Evolutionary conservation across 2,888 invertebrate genomes (phyloP), one percentile per base, ranked within the genome.

Genomic region (Timandra comae): DNA sequence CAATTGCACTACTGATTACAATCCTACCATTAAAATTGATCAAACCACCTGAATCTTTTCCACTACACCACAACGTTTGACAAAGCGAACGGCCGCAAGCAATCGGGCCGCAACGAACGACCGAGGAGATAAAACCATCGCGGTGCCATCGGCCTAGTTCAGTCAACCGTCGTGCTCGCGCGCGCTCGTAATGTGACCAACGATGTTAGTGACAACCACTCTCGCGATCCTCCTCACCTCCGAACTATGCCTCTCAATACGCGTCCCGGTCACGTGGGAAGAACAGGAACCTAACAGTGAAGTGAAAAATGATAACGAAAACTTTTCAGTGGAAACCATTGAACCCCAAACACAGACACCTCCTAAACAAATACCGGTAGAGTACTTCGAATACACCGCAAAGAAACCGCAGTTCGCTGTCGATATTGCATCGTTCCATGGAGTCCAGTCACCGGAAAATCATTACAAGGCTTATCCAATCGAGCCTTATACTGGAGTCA

Each of bases 81-180:
- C 67, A 67, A 72, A 78, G 71, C 78, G 76, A 75, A 56, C 53
- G 76, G 72, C 61, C 57, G 57, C 48, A 55, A 56, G 76, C 69
- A 81, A 82, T 75, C 72, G 76, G 74, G 56, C 66, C 76, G 78
- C 73, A 59, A 76, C 74, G 67, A 63, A 61, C 61, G 56, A 76
- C 81, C 81, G 84, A 86, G 76, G 75, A 78, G 72, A 85, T 86
- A 86, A 84, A 78, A 80, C 70, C 59, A 65, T 72, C 59, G 62
- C 43, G 56, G 47, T 49, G 52, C 65, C 58, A 52, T 55, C 63
- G 69, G 60, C 63, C 69, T 58, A 71, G 73, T 75, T 79, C 77
- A 86, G 86, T 86, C 69, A 61, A 64, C 67, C 68, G 64, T 57
- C 56, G 66, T 54, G 56, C 56, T 64, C 16, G 16, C 16, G n/a